A percentile compares a stretch with the other conserved stretches of the same genome.
Evolutionary conservation across 2,888 invertebrate genomes (phyloP).

Genomic region (Cacoxenus indagator): DNA sequence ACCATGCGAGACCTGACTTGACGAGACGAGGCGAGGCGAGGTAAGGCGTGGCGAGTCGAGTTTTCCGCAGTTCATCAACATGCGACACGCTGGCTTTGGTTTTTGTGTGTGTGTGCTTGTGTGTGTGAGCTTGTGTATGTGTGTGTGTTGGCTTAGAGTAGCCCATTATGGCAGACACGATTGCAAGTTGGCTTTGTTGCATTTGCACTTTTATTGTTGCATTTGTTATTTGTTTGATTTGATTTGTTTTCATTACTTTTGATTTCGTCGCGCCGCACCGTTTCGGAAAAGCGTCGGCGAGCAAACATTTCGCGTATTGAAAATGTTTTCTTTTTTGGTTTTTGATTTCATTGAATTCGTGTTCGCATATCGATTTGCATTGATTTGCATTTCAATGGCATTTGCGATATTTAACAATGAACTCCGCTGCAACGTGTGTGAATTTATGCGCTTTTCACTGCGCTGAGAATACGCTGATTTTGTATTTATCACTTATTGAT

Average conservation of each 20-base stretch:
- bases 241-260: not conserved
- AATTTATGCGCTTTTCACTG: not conserved
- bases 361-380: constrained; percentile 63
- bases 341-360: not conserved
- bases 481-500: not conserved
- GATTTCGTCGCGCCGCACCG: not conserved
- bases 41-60: not conserved
- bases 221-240: constrained; percentile 14
- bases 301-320: not conserved
- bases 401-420: constrained; percentile 61
- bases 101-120: constrained; percentile 6
- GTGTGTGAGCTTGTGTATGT: not conserved
- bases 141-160: not conserved
- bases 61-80: not conserved
- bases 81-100: not conserved
- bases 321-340: too few species aligned
- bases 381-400: constrained; percentile 66
- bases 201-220: constrained; percentile 14
- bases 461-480: not conserved
- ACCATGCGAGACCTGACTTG: too few species aligned
- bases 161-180: constrained; percentile 1
- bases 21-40: not conserved
- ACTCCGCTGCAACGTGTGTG: constrained; percentile 50
- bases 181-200: not conserved
- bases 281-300: too few species aligned